Evolutionary conservation across 2,113 vertebrate species (phyloP).

Genomic region (Caretta caretta): DNA sequence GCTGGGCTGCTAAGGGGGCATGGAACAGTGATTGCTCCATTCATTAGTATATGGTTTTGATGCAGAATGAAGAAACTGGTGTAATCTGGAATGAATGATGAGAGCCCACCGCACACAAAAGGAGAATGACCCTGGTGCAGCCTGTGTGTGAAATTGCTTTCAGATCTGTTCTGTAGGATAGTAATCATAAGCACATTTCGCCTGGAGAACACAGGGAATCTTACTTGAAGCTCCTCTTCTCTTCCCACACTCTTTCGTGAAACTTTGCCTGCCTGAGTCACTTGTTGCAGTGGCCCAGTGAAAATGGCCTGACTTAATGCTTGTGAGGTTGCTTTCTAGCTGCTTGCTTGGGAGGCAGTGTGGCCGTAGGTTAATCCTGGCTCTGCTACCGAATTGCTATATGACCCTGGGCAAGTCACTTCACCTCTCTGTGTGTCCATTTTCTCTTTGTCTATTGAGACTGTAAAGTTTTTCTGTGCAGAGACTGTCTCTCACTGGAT

Average conservation of each 20-base stretch:
- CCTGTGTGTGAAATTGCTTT: background rate
- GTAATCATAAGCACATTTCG: background rate
- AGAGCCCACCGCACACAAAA: background rate
- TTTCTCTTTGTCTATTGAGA: fast-evolving
- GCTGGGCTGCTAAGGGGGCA: background rate
- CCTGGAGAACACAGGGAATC: background rate
- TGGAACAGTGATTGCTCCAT: background rate
- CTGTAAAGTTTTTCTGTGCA: fast-evolving
- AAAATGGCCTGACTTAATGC: background rate
- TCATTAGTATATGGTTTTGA: background rate
- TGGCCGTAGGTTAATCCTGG: too few relatives aligned
- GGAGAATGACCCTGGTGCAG: background rate
- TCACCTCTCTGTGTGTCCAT: fast-evolving
- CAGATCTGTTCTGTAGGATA: fast-evolving
- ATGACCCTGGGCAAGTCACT: background rate
- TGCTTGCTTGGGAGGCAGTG: background rate
- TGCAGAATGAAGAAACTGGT: background rate
- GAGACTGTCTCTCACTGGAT: background rate
- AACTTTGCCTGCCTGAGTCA: background rate
- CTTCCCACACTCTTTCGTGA: background rate
- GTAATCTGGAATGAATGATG: background rate
- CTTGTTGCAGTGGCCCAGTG: background rate
- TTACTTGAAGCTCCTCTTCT: background rate
- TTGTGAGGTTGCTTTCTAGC: fast-evolving
- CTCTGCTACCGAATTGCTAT: background rate